A percentile compares a stretch with the other conserved stretches of the same genome.
These are phyloP conservation scores for Habrosyne pyritoides DNA, from an alignment of 2,888 invertebrate genomes.

Conservation along the genomic window DNA sequence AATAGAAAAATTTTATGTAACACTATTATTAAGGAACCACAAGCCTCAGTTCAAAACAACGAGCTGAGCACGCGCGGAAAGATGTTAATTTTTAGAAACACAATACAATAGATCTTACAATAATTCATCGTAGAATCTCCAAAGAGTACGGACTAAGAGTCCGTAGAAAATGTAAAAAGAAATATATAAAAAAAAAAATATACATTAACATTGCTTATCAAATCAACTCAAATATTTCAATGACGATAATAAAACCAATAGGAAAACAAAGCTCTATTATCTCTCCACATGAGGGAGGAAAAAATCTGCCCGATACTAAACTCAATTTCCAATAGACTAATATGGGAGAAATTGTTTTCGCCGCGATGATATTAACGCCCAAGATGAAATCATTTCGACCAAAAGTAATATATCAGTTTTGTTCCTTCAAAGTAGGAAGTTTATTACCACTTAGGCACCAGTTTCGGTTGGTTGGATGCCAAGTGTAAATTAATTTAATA, in stretches of 20 bases:
- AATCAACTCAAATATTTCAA: too few species aligned
- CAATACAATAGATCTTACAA: too few species aligned
- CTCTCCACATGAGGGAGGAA: constrained; percentile 2
- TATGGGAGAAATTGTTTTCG: constrained; percentile 58
- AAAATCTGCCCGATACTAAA: constrained; percentile 35
- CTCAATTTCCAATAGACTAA: constrained; percentile 45
- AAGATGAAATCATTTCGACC: constrained; percentile 38
- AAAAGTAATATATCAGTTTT: constrained; percentile 25
- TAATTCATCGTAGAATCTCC: too few species aligned
- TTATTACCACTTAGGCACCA: constrained; percentile 12
- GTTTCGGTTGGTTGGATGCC: not conserved
- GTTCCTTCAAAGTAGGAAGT: constrained; percentile 19
- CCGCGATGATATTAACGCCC: constrained; percentile 45
- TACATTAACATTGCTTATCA: too few species aligned
- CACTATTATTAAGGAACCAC: too few species aligned
- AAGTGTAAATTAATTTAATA: not conserved
- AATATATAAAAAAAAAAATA: too few species aligned
- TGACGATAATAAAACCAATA: not conserved
- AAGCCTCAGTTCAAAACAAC: too few species aligned
- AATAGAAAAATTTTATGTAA: too few species aligned
- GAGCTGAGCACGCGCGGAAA: too few species aligned
- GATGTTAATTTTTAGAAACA: too few species aligned
- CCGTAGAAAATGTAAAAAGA: too few species aligned
- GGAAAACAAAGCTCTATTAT: not conserved
- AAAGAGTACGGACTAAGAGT: too few species aligned